Conservation (phyloP, 2,888 invertebrate genomes). For the Cylindroiulus punctatus region DNA sequence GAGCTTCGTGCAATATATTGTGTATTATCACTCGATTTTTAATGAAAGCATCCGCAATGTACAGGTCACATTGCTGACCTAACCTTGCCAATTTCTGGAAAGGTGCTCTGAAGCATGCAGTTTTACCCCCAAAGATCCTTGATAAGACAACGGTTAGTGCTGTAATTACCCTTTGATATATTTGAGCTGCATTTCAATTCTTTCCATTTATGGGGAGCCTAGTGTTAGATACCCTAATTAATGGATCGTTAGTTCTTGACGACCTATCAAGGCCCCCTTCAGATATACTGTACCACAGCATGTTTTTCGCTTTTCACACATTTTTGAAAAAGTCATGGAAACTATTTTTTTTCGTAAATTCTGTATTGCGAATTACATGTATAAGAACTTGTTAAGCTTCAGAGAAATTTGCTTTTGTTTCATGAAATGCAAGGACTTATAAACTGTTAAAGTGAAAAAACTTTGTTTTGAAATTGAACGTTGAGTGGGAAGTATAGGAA, state of each 20-base stretch:
- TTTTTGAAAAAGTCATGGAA: not conserved
- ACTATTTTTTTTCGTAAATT: not conserved
- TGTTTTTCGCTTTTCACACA: not conserved
- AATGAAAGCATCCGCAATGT: not conserved
- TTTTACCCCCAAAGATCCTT: not conserved
- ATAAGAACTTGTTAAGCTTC: no score
- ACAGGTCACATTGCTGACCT: constrained; percentile 27
- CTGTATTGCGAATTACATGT: no score
- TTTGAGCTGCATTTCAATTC: not conserved
- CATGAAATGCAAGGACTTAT: no score
- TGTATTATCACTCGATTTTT: not conserved
- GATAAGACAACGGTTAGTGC: not conserved
- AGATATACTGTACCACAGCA: no score
- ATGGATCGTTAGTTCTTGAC: not conserved
- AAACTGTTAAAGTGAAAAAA: no score
- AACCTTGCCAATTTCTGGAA: not conserved
- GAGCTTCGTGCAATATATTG: not conserved
- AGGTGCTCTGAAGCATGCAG: not conserved
- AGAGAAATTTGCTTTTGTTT: no score
- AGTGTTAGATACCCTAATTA: not conserved
- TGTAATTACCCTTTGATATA: not conserved
- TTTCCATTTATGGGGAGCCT: not conserved
- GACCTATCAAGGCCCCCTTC: not conserved
- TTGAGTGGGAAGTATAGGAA: no score
- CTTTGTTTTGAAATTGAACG: no score